Evolutionary conservation across 2,888 invertebrate genomes (phyloP).

Genomic region (Phasia obesa): DNA sequence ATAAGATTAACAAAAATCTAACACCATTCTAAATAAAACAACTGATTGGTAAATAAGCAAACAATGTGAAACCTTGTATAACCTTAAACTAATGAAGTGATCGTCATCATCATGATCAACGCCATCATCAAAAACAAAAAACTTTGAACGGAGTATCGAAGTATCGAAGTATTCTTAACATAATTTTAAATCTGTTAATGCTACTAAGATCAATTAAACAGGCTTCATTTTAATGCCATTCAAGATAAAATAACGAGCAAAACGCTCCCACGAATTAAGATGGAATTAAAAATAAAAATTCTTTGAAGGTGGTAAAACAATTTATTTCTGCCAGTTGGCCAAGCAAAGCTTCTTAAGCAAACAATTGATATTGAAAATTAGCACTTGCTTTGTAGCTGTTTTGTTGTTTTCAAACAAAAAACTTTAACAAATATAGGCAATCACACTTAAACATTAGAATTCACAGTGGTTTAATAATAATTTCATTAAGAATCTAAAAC

Average conservation of each 20-base stretch:
- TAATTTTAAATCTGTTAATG: constrained; percentile 18
- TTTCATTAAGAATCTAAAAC: constrained; percentile 29
- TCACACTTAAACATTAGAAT: constrained; percentile 62
- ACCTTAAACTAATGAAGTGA: constrained; percentile 68
- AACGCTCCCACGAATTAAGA: constrained; percentile 63
- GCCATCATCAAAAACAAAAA: constrained; percentile 13
- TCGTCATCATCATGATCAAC: constrained; percentile 44
- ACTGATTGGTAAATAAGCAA: constrained; percentile 53
- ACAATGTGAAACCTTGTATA: constrained; percentile 49
- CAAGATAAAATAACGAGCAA: constrained; percentile 25
- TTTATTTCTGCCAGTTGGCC: neutral
- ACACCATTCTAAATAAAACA: constrained; percentile 59
- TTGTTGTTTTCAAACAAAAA: constrained; percentile 5
- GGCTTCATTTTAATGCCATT: constrained; percentile 54
- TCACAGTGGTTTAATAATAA: constrained; percentile 36
- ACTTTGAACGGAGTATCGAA: neutral
- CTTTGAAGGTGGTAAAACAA: neutral
- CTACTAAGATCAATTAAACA: constrained; percentile 9
- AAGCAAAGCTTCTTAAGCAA: constrained; percentile 38
- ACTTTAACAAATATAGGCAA: constrained; percentile 38
- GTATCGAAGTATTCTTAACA: constrained; percentile 10
- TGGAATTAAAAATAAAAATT: neutral
- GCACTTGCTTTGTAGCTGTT: constrained; percentile 41
- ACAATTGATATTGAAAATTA: constrained; percentile 52
- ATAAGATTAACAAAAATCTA: constrained; percentile 43